These are phyloP conservation scores for Molanna angustata DNA, from an alignment of 2,888 invertebrate species.

Conservation along the genomic window DNA sequence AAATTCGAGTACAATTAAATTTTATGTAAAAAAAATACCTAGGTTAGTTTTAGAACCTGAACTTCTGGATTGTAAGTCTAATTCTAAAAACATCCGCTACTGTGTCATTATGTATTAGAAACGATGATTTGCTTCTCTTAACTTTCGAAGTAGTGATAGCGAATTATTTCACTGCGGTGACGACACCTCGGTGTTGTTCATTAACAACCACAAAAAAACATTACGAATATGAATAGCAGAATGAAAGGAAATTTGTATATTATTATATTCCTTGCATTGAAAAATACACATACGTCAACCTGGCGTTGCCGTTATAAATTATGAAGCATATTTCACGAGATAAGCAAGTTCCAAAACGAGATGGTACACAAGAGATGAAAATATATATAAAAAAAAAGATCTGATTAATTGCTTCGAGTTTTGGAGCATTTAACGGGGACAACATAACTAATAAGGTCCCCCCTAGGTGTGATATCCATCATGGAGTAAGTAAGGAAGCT, in stretches of 20 bases:
- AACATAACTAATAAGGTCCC: constrained; percentile 30
- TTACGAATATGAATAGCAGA: constrained; percentile 6
- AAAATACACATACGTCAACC: constrained; percentile 24
- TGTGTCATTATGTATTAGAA: no score
- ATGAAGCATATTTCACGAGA: constrained; percentile 30
- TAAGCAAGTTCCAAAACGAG: constrained; percentile 23
- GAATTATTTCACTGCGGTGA: background rate
- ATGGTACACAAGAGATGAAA: constrained; percentile 12
- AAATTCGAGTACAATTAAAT: no score
- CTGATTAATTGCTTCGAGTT: constrained; percentile 29
- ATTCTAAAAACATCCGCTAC: no score
- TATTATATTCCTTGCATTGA: constrained; percentile 21
- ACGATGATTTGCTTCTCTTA: no score
- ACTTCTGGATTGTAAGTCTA: no score
- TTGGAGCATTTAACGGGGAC: constrained; percentile 32
- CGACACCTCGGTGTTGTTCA: background rate
- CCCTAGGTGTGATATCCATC: constrained; percentile 28
- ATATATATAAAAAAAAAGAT: constrained; percentile 21
- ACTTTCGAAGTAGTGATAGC: no score
- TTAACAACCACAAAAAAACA: background rate
- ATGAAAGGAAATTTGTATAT: constrained; percentile 23
- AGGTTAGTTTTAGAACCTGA: no score
- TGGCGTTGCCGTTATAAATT: constrained; percentile 28
- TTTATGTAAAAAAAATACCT: no score
- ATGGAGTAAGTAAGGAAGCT: constrained; percentile 23